These are phyloP conservation scores for Lasioglossum albipes DNA, from an alignment of 1,140 invertebrate species.

Conservation along the genomic window DNA sequence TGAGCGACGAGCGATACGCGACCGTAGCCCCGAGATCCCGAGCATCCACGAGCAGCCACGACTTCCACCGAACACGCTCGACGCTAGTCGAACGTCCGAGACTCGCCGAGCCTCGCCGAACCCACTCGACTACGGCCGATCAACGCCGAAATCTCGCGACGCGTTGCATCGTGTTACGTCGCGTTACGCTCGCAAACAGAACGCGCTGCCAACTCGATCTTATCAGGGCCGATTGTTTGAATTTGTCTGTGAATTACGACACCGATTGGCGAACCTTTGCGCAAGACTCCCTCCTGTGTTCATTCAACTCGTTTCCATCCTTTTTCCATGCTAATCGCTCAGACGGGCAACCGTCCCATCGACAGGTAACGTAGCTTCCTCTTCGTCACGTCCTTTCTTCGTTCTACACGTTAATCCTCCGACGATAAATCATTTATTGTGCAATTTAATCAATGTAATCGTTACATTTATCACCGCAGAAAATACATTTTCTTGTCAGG, in stretches of 20 bases:
- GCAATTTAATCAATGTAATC: no score
- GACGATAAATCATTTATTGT: no score
- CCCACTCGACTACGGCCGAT: conserved; percentile 32
- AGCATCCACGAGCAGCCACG: conserved; percentile 29
- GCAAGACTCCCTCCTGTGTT: neutral
- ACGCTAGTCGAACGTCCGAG: no score
- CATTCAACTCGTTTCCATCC: no score
- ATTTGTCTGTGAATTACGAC: conserved; percentile 31
- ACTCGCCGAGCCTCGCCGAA: conserved; percentile 50
- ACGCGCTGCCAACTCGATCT: conserved; percentile 17
- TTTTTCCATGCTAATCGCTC: no score
- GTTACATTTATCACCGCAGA: no score
- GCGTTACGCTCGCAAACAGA: conserved; percentile 40
- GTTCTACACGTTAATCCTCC: no score
- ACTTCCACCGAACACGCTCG: neutral
- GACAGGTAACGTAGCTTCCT: no score
- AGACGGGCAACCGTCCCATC: no score
- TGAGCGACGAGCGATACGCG: conserved; percentile 21
- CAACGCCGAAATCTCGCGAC: conserved; percentile 47
- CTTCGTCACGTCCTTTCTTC: no score
- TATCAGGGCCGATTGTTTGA: conserved; percentile 38
- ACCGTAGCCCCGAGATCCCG: conserved; percentile 38
- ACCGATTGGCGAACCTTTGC: conserved; percentile 8
- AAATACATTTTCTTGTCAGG: no score
- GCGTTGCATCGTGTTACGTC: conserved; percentile 58